Evolutionary conservation across 2,888 invertebrate genomes (phyloP).

Genomic region (Agapostemon virescens): DNA sequence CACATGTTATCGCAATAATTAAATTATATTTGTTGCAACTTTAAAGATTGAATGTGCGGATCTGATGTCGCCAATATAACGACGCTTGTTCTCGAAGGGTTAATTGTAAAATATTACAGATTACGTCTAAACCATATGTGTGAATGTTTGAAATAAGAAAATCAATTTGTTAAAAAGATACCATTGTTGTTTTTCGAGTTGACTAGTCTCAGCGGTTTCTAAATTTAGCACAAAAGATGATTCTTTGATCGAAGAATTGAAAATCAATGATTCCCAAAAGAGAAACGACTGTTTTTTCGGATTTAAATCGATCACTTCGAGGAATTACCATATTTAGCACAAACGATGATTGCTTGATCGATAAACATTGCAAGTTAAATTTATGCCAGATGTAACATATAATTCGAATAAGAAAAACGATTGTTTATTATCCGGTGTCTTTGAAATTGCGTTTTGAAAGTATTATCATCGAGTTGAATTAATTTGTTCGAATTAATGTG

Average conservation of each 20-base stretch:
- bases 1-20: no score
- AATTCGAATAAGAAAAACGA: background rate
- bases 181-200: no score
- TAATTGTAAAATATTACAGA: no score
- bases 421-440: background rate
- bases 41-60: no score
- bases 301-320: background rate
- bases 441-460: background rate
- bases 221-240: background rate
- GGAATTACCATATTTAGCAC: background rate
- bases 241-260: background rate
- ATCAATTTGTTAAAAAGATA: no score
- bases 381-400: background rate
- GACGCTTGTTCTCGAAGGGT: no score
- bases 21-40: no score
- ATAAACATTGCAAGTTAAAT: background rate
- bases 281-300: background rate
- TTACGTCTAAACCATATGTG: no score
- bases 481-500: no score
- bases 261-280: background rate
- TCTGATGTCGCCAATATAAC: no score
- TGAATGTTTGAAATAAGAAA: no score
- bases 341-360: background rate
- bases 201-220: background rate
- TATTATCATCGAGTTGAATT: no score